phyloP scores from a whole-genome alignment of 2,888 invertebrate species.

The Temnothorax unifasciatus region DNA sequence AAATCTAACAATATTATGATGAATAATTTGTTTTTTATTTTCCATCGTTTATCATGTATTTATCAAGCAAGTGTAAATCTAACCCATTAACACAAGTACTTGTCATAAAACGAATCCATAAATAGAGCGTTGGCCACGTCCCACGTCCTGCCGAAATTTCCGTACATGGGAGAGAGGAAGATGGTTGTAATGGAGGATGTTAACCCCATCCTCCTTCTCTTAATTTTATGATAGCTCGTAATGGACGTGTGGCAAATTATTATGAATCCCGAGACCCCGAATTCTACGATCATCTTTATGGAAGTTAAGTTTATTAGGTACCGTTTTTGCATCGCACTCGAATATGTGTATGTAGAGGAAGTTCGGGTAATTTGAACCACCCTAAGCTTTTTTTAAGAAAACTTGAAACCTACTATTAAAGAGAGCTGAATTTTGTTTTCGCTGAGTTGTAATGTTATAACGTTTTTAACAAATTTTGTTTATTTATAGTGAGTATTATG shows the following conservation, averaged over 20 bases:
- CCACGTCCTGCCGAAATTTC: constrained; percentile 10
- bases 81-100: background rate
- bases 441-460: no score
- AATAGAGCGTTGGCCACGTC: background rate
- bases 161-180: background rate
- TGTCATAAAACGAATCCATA: constrained; percentile 4
- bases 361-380: no score
- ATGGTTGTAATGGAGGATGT: constrained; percentile 7
- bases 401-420: no score
- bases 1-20: background rate
- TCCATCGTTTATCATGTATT: background rate
- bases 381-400: no score
- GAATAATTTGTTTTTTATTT: background rate
- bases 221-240: constrained; percentile 83
- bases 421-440: no score
- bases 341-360: background rate
- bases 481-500: no score
- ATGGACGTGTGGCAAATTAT: constrained; percentile 82
- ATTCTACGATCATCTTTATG: constrained; percentile 73
- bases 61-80: background rate
- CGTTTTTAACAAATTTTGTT: no score
- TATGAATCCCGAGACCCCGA: constrained; percentile 74
- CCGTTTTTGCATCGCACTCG: constrained; percentile 67
- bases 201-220: constrained; percentile 74
- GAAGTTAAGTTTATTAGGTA: constrained; percentile 81